These are phyloP conservation scores for Crotalus tigris DNA, from an alignment of 2,113 vertebrate genomes.

Conservation along the genomic window DNA sequence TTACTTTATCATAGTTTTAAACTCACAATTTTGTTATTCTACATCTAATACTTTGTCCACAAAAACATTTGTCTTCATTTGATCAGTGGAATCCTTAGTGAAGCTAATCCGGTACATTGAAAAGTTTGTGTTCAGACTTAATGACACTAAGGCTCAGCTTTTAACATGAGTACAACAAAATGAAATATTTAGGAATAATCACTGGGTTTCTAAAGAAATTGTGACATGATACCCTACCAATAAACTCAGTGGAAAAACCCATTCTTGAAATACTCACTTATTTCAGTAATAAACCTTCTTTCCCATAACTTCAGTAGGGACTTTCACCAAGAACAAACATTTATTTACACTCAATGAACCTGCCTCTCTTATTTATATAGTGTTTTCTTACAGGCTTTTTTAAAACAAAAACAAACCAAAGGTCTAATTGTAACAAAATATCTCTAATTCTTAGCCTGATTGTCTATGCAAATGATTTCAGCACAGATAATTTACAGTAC, in stretches of 20 bases:
- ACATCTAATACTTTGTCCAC: background rate
- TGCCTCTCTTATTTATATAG: conserved; percentile 57
- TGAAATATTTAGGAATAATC: conserved; percentile 14
- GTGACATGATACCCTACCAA: conserved; percentile 33
- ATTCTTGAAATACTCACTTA: conserved; percentile 67
- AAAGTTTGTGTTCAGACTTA: background rate
- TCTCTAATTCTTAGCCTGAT: conserved; percentile 73
- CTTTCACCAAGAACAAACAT: conserved; percentile 44
- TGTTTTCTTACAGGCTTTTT: conserved; percentile 36
- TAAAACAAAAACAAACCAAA: background rate
- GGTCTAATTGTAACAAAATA: conserved; percentile 53
- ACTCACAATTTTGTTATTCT: background rate
- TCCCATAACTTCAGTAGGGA: conserved; percentile 53
- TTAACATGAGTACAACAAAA: background rate
- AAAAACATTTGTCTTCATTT: background rate
- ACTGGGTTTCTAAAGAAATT: conserved; percentile 40
- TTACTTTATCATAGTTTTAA: background rate
- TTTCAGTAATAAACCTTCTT: conserved; percentile 59
- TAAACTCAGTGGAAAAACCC: conserved; percentile 1
- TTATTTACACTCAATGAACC: conserved; percentile 59
- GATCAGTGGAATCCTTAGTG: background rate
- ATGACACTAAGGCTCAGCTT: background rate
- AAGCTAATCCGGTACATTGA: background rate
- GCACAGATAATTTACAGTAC: conserved; percentile 75
- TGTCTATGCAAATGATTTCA: conserved; percentile 70